phyloP scores from a whole-genome alignment of 1,140 invertebrate genomes.

The Rhyacophila brunnea region DNA sequence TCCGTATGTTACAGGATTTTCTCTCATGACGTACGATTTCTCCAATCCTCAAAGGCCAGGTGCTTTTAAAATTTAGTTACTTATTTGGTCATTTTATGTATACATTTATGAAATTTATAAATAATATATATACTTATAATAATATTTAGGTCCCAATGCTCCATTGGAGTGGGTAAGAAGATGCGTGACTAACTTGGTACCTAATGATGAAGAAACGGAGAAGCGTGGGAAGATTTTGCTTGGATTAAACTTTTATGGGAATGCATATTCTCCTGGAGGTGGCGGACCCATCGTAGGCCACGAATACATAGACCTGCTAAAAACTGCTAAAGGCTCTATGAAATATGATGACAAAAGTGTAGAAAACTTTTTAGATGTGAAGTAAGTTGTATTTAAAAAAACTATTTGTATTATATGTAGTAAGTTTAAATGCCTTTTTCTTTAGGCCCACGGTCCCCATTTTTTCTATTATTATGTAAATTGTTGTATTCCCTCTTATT shows the following conservation, averaged over 20 bases:
- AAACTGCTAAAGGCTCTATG: conserved; percentile 65
- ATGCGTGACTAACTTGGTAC: conserved; percentile 73
- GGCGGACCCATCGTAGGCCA: conserved; percentile 75
- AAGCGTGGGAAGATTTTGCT: conserved; percentile 78
- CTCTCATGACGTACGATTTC: conserved; percentile 95
- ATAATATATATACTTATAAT: conserved; percentile 6
- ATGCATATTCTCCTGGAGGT: conserved; percentile 77
- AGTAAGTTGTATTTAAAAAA: conserved; percentile 55
- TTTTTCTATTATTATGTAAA: no score
- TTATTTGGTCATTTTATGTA: not conserved
- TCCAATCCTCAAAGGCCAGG: conserved; percentile 80
- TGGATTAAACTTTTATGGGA: conserved; percentile 93
- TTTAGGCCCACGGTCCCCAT: no score
- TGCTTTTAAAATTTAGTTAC: conserved; percentile 31
- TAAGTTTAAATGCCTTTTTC: no score
- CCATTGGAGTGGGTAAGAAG: conserved; percentile 80
- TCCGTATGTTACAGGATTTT: conserved; percentile 79
- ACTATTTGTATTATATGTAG: no score
- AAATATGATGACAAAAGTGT: conserved; percentile 73
- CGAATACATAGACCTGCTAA: conserved; percentile 72
- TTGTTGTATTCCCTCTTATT: no score
- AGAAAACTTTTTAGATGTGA: conserved; percentile 86
- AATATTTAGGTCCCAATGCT: conserved; percentile 71
- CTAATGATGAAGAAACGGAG: conserved; percentile 55
- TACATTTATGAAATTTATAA: not conserved